Evolutionary conservation across 2,888 invertebrate genomes (phyloP).

Genomic region (Thymelicus sylvestris): DNA sequence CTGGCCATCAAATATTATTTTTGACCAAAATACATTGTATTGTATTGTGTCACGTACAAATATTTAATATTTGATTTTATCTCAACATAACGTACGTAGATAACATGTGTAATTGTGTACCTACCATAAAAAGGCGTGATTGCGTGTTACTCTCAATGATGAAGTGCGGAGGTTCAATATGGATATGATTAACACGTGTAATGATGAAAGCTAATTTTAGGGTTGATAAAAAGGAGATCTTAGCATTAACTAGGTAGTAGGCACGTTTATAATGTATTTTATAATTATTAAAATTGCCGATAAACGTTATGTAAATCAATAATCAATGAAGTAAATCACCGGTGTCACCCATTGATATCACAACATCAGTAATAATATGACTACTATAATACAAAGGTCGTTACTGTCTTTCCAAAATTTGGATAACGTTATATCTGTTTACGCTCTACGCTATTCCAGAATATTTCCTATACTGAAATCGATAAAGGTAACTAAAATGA

Average conservation of each 20-base stretch:
- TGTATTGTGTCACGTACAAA: not conserved
- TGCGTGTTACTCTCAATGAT: not conserved
- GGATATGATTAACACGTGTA: slow-evolving; percentile 1
- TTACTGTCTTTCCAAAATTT: no score
- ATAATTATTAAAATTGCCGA: no score
- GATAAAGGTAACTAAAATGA: not conserved
- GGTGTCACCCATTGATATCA: no score
- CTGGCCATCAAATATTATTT: not conserved
- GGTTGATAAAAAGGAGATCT: not conserved
- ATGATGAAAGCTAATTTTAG: not conserved
- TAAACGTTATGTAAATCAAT: no score
- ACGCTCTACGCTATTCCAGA: no score
- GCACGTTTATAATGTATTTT: no score
- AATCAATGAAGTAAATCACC: no score
- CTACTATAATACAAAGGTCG: no score
- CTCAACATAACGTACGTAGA: not conserved
- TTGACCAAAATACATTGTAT: not conserved
- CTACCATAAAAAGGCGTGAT: not conserved
- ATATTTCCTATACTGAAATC: no score
- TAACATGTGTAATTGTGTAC: not conserved
- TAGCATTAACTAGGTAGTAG: no score
- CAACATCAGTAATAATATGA: no score
- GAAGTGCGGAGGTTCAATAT: not conserved
- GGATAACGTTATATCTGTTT: no score
- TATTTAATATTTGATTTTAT: slow-evolving; percentile 4